Evolutionary conservation across 2,113 vertebrate species (phyloP).

Genomic region (Aldabrachelys gigantea): DNA sequence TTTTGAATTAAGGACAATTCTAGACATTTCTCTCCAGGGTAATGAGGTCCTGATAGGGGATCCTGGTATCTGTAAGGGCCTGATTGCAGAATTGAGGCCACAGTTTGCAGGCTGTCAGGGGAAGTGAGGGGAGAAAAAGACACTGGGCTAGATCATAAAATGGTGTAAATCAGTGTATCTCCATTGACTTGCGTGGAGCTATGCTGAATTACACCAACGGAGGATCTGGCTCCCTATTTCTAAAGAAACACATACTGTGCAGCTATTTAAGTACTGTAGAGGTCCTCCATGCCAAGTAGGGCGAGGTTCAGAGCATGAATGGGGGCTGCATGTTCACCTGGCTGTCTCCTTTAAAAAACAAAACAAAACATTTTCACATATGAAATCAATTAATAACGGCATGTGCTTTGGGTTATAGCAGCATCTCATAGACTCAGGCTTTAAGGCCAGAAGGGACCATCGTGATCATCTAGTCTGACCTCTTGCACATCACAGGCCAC

Average conservation of each 20-base stretch:
- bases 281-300: constrained; percentile 62
- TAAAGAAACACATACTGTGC: constrained; percentile 36
- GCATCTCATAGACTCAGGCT: not conserved
- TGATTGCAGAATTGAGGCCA: not conserved
- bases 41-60: too few species aligned
- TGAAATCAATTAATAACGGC: too few species aligned
- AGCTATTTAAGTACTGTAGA: constrained; percentile 17
- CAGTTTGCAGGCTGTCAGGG: not conserved
- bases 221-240: constrained; percentile 52
- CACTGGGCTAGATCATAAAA: too few species aligned
- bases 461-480: too few species aligned
- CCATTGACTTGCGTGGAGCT: not conserved
- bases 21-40: not conserved
- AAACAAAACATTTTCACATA: too few species aligned
- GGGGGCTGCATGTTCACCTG: constrained; percentile 16
- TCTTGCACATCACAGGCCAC: too few species aligned
- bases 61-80: not conserved
- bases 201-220: not conserved
- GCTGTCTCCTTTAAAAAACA: not conserved
- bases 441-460: too few species aligned
- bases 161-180: not conserved
- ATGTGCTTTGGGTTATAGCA: too few species aligned
- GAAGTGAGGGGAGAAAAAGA: not conserved
- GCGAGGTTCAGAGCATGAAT: constrained; percentile 20
- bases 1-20: not conserved